Base-by-base conservation (phyloP, 2,797 vertebrate species). In the Gastrophryne carolinensis region DNA sequence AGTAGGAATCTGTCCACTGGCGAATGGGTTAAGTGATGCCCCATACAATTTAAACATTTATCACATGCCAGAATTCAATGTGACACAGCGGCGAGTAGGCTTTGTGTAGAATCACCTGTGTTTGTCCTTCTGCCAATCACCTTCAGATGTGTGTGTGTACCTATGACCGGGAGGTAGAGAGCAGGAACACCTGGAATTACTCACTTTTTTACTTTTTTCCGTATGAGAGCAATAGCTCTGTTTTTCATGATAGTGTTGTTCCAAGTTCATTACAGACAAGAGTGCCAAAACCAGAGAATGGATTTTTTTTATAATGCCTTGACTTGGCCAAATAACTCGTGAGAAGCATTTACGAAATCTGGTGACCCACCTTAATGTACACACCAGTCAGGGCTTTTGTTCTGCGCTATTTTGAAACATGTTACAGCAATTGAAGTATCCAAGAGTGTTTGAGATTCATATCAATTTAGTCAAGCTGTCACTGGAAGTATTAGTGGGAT, bases 61-160 rank as follows among this genome's bases (percentile, higher is more conserved):
- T 64, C 58, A 71, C 26, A 56, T 56, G 66, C 67, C 58, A 60
- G 6, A 32, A 56, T 64, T 17, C 47, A 35, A 23, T 27, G 26
- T 54, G 58, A 64, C 74, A 57, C 58, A 49, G 21, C 23, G 49
- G 26, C n/a, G 49, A 49, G 49, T 57, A 44, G 34, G 65, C 47
- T 62, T 76, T 70, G 57, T 76, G 57, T 54, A 52, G 52, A 39
- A 54, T 70, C 66, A 77, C 74, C 74, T 77, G 66, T 64, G 58
- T 77, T 77, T 76, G 73, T 67, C 54, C 65, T 62, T 76, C 54
- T 70, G 65, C 57, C 65, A 76, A 19, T 76, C 73, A 62, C 67
- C 26, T 62, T 29, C 19, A 35, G 70, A 47, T 41, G 50, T 21
- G 29, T 56, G 52, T 57, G 52, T 49, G 53, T 50, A 60, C 52